Conservation (phyloP, 2,113 vertebrate species). For the Cebidichthys violaceus region DNA sequence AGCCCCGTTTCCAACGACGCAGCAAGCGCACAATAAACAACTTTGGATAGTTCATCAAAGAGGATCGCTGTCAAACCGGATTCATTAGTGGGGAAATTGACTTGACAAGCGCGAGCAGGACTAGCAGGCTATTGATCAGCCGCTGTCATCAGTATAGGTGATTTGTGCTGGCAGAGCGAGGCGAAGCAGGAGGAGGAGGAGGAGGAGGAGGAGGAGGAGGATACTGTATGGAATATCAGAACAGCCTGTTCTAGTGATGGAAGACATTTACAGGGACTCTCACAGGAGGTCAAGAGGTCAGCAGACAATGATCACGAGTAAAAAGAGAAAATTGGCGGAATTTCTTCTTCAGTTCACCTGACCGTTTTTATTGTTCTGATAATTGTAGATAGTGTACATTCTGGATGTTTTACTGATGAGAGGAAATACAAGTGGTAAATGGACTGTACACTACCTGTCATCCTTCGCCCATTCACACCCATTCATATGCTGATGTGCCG, state of each 20-base stretch:
- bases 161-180: conserved; percentile 48
- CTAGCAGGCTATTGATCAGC: conserved; percentile 66
- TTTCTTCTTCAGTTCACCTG: background rate
- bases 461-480: background rate
- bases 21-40: conserved; percentile 45
- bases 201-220: background rate
- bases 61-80: conserved; percentile 39
- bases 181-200: background rate
- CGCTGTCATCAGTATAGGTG: conserved; percentile 70
- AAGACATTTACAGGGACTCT: background rate
- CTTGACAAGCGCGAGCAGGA: conserved; percentile 62
- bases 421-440: too few species aligned
- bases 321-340: too few species aligned
- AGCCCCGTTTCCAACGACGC: conserved; percentile 1
- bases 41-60: conserved; percentile 58
- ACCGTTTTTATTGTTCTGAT: background rate
- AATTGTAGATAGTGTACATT: background rate
- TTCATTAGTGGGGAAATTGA: conserved; percentile 73
- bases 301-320: background rate
- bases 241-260: background rate
- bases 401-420: background rate
- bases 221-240: conserved; percentile 1
- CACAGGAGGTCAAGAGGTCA: background rate
- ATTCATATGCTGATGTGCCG: background rate
- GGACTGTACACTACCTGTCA: background rate